These are phyloP conservation scores for Kryptolebias ocellatus DNA, from an alignment of 2,797 vertebrate genomes.

Conservation along the genomic window DNA sequence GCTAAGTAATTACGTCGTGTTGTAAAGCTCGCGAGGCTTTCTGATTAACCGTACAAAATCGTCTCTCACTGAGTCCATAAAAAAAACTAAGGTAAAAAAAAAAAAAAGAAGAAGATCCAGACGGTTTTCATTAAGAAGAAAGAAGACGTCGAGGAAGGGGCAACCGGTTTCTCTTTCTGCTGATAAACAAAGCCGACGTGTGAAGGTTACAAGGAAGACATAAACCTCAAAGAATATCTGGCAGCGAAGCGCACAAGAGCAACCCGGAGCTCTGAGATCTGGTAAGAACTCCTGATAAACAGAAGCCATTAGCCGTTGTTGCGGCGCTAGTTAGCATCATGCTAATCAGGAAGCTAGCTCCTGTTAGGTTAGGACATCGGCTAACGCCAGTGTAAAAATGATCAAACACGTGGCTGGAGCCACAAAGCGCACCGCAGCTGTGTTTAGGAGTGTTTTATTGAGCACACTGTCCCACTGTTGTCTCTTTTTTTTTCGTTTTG, in stretches of 20 bases:
- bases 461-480: background rate
- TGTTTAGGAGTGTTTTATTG: background rate
- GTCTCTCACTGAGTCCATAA: background rate
- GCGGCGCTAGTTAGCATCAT: constrained; percentile 46
- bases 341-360: constrained; percentile 27
- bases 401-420: constrained; percentile 26
- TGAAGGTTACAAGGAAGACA: background rate
- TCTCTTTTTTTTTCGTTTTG: background rate
- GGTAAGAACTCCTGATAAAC: constrained; percentile 49
- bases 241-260: background rate
- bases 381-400: background rate
- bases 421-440: background rate
- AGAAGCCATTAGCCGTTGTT: constrained; percentile 42
- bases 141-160: constrained; percentile 30
- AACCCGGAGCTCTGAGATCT: constrained; percentile 23
- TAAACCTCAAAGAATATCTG: background rate
- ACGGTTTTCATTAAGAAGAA: constrained; percentile 8
- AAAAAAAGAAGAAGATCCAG: background rate
- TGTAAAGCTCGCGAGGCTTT: background rate
- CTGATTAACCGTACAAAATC: background rate
- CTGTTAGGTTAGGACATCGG: background rate
- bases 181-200: constrained; percentile 6
- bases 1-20: background rate
- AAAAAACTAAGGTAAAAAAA: background rate
- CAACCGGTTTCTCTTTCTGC: background rate